Evolutionary conservation across 2,113 vertebrate genomes (phyloP), one percentile per base, ranked within the genome.

Genomic region (Choloepus hoffmanni): DNA sequence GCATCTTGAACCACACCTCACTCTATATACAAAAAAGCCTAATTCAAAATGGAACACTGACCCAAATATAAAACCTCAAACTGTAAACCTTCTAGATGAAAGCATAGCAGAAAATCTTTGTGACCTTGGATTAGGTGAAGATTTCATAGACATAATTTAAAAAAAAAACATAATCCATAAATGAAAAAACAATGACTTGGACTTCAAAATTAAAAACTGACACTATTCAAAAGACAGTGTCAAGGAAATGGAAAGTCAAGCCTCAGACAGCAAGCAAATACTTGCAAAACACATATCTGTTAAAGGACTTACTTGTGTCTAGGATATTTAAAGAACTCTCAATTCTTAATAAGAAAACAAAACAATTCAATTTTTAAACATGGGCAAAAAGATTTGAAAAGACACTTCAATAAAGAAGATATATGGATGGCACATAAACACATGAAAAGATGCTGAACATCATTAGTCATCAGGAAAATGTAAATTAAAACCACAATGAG

Each of bases 341-440:
- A 50, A 55, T 83, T 70, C 24, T 26, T 36, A 78, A 72, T 43
- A 92, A 78, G 70, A 81, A 62, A 36, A 82, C 19, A 92, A 73
- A 53, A 48, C 33, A 45, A 45, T 19, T 33, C 40, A n/a, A 45
- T 72, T 89, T 62, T 45, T 28, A 85, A 70, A 60, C 33, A 13
- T 40, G 24, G 50, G 40, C 58, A 60, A 43, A 68, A 48, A 67
- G 4, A 65, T 67, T 50, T 28, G 58, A 74, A 85, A 73, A 74
- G 48, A 74, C 48, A 24, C 40, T 26, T 73, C 8, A 2, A 28
- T 36, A 26, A 23, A 62, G 65, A 73, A 55, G 73, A 53, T 14
- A 0, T 3, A 13, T 3, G 11, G 40, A 30, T 43, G 53, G 33
- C 21, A 76, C 33, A 33, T 13, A 53, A 53, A n/a, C 62, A n/a